Conservation (phyloP, 1,140 invertebrate genomes). For the Drosophila takahashii region DNA sequence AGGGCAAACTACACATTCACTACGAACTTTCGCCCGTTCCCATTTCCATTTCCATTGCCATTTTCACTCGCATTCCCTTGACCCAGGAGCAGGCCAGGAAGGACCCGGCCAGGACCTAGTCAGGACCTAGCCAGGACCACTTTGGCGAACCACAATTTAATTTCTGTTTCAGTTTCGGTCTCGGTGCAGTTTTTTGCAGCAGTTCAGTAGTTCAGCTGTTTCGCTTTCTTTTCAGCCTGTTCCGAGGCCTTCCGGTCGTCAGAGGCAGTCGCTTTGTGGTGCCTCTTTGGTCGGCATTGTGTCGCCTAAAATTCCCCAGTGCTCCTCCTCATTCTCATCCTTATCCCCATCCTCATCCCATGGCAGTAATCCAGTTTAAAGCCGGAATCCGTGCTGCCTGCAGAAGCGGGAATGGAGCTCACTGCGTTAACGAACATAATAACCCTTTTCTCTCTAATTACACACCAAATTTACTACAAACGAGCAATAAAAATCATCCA, state of each 20-base stretch:
- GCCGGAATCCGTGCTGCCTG: background rate
- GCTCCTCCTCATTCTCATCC: background rate
- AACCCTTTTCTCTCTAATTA: conserved; percentile 74
- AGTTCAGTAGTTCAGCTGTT: conserved; percentile 4
- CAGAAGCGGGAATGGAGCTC: background rate
- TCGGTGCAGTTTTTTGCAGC: conserved; percentile 27
- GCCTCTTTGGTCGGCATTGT: conserved; percentile 38
- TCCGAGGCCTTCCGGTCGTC: conserved; percentile 40
- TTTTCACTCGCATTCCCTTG: conserved; percentile 13
- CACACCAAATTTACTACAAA: conserved; percentile 80
- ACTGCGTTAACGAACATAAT: conserved; percentile 62
- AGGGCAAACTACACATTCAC: background rate
- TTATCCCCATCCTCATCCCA: background rate
- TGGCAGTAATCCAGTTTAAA: background rate
- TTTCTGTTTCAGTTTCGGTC: conserved; percentile 68
- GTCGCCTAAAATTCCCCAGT: conserved; percentile 36
- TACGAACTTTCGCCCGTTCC: conserved; percentile 5
- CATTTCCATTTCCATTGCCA: conserved; percentile 28
- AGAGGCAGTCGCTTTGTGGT: conserved; percentile 46
- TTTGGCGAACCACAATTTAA: conserved; percentile 68
- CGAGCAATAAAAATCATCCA: conserved; percentile 80
- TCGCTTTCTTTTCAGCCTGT: conserved; percentile 5
- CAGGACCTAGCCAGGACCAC: conserved; percentile 22
- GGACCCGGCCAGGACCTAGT: background rate
- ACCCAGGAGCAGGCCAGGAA: conserved; percentile 6